Evolutionary conservation across 35 echinoderm and acorn worm species (phyloP), one percentile per base, ranked within the genome.

Genomic region (Heliocidaris erythrogramma): DNA sequence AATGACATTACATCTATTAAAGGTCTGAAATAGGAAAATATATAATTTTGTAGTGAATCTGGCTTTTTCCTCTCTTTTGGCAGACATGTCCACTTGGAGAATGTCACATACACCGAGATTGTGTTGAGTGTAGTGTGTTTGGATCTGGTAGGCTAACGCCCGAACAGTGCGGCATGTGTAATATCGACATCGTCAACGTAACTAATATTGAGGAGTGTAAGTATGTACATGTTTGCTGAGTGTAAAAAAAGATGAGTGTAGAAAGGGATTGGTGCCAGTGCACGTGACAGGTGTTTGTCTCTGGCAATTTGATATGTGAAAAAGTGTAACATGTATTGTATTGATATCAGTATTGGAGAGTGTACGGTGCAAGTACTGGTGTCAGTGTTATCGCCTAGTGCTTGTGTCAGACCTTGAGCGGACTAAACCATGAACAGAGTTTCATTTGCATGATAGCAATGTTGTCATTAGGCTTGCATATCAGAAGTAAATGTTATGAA

Each of bases 61-160:
- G 21, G 6, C 27, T 78, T 78, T n/a, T 78, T 78, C 3, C 17
- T 78, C 65, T 24, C 65, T 78, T 18, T 6, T 78, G 65, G 2
- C 65, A 99, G 98, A 96, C 97, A 27, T 99, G 97, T 85, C 32
- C 89, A 18, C 91, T 96, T 32, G 97, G 98, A 61, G 93, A 96
- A 42, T 99, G 98, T 30, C 93, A 95, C 16, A 91, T 90, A 12
- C 96, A 97, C 85, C 94, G 96, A 86, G 97, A 95, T 47, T 99
- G 98, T 94, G 98, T 99, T 13, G 48, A 97, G 65, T 99, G 98
- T 48, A 97, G 95, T 56, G 94, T 97, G 29, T 99, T 96, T 92
- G 92, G 94, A 35, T 60, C 91, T 2, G 98, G 96, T 10, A 30
- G 90, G 13, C 93, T 97, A 32, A 95, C 69, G 10, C 14, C 60